Percentiles rank a stretch among this genome's conserved stretches.
These are phyloP conservation scores for Cylindroiulus punctatus DNA, from an alignment of 2,888 invertebrate species.

Conservation along the genomic window DNA sequence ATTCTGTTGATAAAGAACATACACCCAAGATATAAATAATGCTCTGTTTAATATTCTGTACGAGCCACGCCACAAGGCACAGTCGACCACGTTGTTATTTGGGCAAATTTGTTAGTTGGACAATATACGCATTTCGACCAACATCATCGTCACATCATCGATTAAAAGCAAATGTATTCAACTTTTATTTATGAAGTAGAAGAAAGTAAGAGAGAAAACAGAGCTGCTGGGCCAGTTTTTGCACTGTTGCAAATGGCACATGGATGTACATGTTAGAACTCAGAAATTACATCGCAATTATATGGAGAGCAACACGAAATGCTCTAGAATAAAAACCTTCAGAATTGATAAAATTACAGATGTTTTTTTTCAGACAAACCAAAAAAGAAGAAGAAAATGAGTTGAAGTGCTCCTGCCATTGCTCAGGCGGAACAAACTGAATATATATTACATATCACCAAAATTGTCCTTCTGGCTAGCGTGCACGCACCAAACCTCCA, in stretches of 20 bases:
- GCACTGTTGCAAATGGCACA: background rate
- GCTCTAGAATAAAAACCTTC: background rate
- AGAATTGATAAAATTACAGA: slow-evolving; percentile 10
- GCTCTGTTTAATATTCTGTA: no score
- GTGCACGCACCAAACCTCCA: background rate
- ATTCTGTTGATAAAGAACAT: no score
- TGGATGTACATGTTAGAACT: background rate
- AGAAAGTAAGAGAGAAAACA: background rate
- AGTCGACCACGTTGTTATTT: no score
- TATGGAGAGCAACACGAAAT: background rate
- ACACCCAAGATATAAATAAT: no score
- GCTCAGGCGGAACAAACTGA: background rate
- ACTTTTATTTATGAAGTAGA: background rate
- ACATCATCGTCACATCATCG: background rate
- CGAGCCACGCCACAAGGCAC: no score
- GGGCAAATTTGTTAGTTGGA: no score
- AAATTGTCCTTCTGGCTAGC: background rate
- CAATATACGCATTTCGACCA: background rate
- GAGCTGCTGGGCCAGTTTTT: background rate
- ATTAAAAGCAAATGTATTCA: background rate
- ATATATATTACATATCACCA: slow-evolving; percentile 21
- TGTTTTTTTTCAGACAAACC: background rate
- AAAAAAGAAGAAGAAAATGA: background rate
- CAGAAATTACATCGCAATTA: background rate
- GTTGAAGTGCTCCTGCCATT: background rate